phyloP scores from a whole-genome alignment of 2,113 vertebrate species.

The Mastomys coucha region DNA sequence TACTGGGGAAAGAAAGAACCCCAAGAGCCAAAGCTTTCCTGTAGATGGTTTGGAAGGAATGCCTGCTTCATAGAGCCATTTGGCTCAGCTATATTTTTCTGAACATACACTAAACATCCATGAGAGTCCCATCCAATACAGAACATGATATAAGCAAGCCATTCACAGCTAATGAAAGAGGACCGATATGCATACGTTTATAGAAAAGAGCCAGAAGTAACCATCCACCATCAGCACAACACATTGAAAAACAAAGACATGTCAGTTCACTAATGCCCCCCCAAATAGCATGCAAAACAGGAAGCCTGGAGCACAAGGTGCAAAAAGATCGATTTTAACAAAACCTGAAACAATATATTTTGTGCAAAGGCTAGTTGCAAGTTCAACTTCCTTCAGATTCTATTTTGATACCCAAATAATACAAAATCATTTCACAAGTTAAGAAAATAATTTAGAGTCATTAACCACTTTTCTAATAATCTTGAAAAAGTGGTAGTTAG shows the following conservation, averaged over 20 bases:
- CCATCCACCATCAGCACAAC: slow-evolving; percentile 58
- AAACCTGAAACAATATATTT: slow-evolving; percentile 27
- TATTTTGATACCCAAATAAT: slow-evolving; percentile 40
- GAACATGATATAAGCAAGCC: slow-evolving; percentile 46
- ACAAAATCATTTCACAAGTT: neutral
- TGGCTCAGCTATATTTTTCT: neutral
- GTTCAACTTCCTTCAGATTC: slow-evolving; percentile 34
- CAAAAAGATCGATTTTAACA: slow-evolving; percentile 6
- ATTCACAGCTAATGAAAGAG: slow-evolving; percentile 30
- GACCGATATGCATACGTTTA: neutral
- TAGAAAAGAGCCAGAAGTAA: slow-evolving; percentile 36
- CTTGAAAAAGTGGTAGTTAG: neutral
- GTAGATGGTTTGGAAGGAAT: neutral
- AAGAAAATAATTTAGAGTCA: slow-evolving; percentile 42
- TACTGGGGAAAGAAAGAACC: neutral
- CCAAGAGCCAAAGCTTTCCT: neutral
- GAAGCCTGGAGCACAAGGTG: neutral
- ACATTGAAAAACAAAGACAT: neutral
- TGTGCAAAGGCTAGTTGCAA: slow-evolving; percentile 20
- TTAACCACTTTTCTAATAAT: slow-evolving; percentile 13
- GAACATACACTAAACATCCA: slow-evolving; percentile 1
- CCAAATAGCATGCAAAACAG: neutral
- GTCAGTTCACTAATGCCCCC: neutral
- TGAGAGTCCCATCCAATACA: slow-evolving; percentile 8
- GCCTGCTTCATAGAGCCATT: neutral